Conservation (phyloP, 2,888 invertebrate species). For the Acronicta aceris region DNA sequence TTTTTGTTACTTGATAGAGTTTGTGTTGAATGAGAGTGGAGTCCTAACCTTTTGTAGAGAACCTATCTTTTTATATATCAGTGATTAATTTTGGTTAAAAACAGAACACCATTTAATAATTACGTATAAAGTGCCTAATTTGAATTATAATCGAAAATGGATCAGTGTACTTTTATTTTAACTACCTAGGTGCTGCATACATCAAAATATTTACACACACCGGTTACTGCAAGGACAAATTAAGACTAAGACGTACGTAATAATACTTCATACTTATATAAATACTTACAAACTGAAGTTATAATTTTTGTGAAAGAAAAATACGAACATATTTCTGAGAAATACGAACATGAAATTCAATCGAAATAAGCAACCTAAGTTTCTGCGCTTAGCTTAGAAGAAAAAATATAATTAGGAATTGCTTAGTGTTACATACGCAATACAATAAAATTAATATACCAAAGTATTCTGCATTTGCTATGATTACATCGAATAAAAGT, state of each 20-base stretch:
- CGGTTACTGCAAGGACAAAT: conserved; percentile 40
- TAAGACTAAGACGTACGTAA: conserved; percentile 19
- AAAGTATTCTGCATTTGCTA: not conserved
- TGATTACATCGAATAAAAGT: conserved; percentile 16
- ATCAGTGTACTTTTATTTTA: conserved; percentile 10
- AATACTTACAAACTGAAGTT: not conserved
- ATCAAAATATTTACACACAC: conserved; percentile 51
- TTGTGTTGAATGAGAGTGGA: too few relatives aligned
- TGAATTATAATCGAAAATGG: conserved; percentile 16
- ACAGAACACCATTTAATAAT: conserved; percentile 16
- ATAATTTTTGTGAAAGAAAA: too few relatives aligned
- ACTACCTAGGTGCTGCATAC: conserved; percentile 7
- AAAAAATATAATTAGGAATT: too few relatives aligned
- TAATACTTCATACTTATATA: conserved; percentile 44
- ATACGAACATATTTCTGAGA: too few relatives aligned
- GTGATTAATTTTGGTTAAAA: not conserved
- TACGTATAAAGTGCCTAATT: conserved; percentile 32
- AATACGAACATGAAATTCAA: too few relatives aligned
- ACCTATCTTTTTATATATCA: too few relatives aligned
- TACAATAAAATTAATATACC: too few relatives aligned
- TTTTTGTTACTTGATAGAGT: too few relatives aligned
- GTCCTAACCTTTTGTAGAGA: too few relatives aligned
- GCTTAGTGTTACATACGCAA: too few relatives aligned
- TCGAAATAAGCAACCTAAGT: too few relatives aligned
- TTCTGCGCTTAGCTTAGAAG: too few relatives aligned